Evolutionary conservation across 1,140 invertebrate species (phyloP).

Genomic region (Zaprionus davidi): DNA sequence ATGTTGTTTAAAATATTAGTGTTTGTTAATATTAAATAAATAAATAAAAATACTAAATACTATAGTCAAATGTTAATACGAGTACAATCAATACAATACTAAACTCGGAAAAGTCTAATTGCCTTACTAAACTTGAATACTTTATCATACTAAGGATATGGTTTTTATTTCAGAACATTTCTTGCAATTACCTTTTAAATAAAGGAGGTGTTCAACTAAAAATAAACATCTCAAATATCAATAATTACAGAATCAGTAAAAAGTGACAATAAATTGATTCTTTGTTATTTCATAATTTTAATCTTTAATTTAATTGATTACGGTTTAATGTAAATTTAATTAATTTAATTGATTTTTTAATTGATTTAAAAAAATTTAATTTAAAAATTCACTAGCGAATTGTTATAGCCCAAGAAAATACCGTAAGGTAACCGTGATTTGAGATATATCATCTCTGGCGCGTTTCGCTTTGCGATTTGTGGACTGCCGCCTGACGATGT

Average conservation of each 20-base stretch:
- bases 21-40: too few species aligned
- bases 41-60: too few species aligned
- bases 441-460: slow-evolving; percentile 18
- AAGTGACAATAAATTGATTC: background rate
- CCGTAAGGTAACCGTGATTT: background rate
- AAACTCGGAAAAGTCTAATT: too few species aligned
- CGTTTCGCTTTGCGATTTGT: background rate
- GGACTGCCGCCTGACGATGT: background rate
- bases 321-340: background rate
- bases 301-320: background rate
- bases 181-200: too few species aligned
- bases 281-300: background rate
- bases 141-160: too few species aligned
- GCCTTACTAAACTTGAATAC: too few species aligned
- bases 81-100: too few species aligned
- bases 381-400: too few species aligned
- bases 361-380: too few species aligned
- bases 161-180: too few species aligned
- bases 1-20: too few species aligned
- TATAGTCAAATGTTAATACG: too few species aligned
- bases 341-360: background rate
- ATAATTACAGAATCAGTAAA: background rate
- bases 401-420: background rate
- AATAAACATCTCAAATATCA: background rate
- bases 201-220: background rate